These are phyloP conservation scores for Silurus asotus DNA, from an alignment of 2,113 vertebrate species.

Conservation along the genomic window DNA sequence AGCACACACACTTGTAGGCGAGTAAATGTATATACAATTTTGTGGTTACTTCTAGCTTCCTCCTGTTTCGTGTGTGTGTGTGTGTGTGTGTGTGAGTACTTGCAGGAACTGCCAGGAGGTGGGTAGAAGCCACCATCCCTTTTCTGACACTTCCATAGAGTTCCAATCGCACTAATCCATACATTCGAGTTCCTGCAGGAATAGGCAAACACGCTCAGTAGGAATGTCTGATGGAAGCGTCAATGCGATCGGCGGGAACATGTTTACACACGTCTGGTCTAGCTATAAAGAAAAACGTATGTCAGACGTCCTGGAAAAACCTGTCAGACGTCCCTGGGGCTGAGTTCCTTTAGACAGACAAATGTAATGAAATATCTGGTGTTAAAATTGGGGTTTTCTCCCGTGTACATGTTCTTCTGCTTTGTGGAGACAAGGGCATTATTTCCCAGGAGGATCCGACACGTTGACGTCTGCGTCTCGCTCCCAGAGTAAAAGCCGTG, in stretches of 20 bases:
- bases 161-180: slow-evolving; percentile 74
- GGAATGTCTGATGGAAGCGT: slow-evolving; percentile 21
- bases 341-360: background rate
- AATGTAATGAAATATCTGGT: background rate
- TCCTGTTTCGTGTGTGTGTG: background rate
- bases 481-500: no score
- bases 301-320: background rate
- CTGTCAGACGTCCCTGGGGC: slow-evolving; percentile 3
- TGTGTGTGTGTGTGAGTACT: slow-evolving; percentile 47
- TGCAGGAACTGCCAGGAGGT: slow-evolving; percentile 59
- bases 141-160: slow-evolving; percentile 73
- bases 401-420: background rate
- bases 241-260: background rate
- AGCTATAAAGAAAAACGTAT: background rate
- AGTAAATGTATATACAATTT: background rate
- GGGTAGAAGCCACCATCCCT: slow-evolving; percentile 36
- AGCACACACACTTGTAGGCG: background rate
- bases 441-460: no score
- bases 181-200: background rate
- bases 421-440: no score
- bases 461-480: no score
- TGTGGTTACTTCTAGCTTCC: background rate
- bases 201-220: background rate
- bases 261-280: background rate
- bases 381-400: background rate